A percentile compares a stretch with the other conserved stretches of the same genome.
These are phyloP conservation scores for Epinotia nisella DNA, from an alignment of 2,888 invertebrate genomes.

Conservation along the genomic window DNA sequence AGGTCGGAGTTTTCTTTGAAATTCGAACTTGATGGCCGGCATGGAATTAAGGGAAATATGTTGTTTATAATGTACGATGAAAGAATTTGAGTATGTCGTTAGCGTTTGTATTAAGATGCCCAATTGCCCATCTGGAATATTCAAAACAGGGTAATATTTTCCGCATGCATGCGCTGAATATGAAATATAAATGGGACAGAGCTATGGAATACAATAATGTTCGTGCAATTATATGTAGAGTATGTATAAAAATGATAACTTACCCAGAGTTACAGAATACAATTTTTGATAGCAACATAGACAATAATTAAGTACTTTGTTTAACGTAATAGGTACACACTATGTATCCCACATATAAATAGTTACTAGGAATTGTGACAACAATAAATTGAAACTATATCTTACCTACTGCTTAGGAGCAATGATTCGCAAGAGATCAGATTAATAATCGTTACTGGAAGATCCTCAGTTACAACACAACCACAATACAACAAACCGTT, in stretches of 20 bases:
- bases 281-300: constrained; percentile 4
- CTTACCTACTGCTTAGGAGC: neutral
- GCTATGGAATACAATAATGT: neutral
- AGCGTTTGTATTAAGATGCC: neutral
- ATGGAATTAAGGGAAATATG: neutral
- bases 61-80: constrained; percentile 11
- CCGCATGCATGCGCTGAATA: neutral
- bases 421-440: neutral
- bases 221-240: neutral
- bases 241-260: constrained; percentile 11
- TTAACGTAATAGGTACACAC: no score
- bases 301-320: no score
- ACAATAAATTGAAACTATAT: neutral
- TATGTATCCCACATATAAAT: no score
- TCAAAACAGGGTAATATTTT: neutral
- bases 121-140: neutral
- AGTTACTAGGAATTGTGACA: constrained; percentile 1
- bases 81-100: constrained; percentile 1
- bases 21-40: constrained; percentile 12
- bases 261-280: neutral
- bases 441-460: neutral
- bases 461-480: no score
- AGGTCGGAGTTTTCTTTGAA: constrained; percentile 29
- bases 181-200: neutral
- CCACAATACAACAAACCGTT: no score